Evolutionary conservation across 2,888 invertebrate species (phyloP).

Genomic region (Ennomos quercinarius): DNA sequence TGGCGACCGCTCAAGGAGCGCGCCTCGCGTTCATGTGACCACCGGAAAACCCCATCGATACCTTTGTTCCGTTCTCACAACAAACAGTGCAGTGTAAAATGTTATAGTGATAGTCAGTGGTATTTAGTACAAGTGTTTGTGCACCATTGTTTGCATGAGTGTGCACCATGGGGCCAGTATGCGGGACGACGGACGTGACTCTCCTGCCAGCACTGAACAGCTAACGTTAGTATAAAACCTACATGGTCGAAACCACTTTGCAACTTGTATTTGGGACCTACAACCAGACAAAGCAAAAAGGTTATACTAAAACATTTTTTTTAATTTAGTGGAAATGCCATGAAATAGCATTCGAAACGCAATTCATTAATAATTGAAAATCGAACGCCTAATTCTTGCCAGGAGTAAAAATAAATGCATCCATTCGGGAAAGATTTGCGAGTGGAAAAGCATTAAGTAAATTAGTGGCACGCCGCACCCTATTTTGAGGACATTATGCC

Average conservation of each 20-base stretch:
- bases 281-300: not conserved
- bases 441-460: slow-evolving; percentile 18
- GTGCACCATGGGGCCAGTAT: slow-evolving; percentile 72
- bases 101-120: slow-evolving; percentile 74
- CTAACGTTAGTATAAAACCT: slow-evolving; percentile 71
- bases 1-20: slow-evolving; percentile 75
- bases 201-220: slow-evolving; percentile 82
- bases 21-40: slow-evolving; percentile 68
- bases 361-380: slow-evolving; percentile 10
- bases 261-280: not conserved
- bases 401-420: slow-evolving; percentile 6
- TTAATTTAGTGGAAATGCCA: not conserved
- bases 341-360: not conserved
- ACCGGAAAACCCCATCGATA: slow-evolving; percentile 53
- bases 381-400: slow-evolving; percentile 17
- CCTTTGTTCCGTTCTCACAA: slow-evolving; percentile 45
- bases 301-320: not conserved
- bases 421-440: slow-evolving; percentile 15
- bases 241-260: not conserved
- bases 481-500: slow-evolving; percentile 12
- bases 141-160: slow-evolving; percentile 71
- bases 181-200: slow-evolving; percentile 75
- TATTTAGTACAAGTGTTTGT: slow-evolving; percentile 38
- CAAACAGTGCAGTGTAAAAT: slow-evolving; percentile 62
- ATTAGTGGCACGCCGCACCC: slow-evolving; percentile 32